Conservation (phyloP, 2,888 invertebrate genomes). For the Pteria penguin region DNA sequence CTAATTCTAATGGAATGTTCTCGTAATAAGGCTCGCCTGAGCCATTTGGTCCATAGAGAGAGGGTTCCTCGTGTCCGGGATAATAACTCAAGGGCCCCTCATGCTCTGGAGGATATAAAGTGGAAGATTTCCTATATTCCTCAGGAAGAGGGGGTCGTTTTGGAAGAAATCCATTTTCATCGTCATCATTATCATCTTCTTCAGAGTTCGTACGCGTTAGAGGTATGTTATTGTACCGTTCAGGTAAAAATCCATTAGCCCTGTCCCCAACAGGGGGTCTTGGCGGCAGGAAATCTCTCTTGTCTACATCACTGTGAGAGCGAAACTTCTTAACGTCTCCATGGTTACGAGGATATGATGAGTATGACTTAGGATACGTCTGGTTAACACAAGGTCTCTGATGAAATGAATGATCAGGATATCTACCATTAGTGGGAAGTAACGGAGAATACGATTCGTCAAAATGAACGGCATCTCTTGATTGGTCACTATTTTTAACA, state of each 20-base stretch:
- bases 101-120: not conserved
- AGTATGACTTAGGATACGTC: not conserved
- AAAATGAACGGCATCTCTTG: not conserved
- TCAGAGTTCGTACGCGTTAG: not conserved
- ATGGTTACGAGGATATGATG: too few relatives aligned
- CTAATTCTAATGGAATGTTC: conserved; percentile 51
- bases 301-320: not conserved
- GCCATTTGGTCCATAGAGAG: conserved; percentile 10
- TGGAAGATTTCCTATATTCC: conserved; percentile 17
- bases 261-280: not conserved
- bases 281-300: not conserved
- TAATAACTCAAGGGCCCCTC: not conserved
- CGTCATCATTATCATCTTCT: conserved; percentile 44
- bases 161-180: conserved; percentile 47
- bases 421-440: not conserved
- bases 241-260: not conserved
- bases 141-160: conserved; percentile 39
- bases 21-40: conserved; percentile 22
- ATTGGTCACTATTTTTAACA: not conserved
- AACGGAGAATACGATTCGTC: not conserved
- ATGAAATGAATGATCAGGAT: not conserved
- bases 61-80: not conserved
- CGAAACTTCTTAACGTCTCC: not conserved
- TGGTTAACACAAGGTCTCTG: not conserved
- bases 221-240: not conserved